phyloP scores from a whole-genome alignment of 2,797 vertebrate genomes.

The Peromyscus attwateri region DNA sequence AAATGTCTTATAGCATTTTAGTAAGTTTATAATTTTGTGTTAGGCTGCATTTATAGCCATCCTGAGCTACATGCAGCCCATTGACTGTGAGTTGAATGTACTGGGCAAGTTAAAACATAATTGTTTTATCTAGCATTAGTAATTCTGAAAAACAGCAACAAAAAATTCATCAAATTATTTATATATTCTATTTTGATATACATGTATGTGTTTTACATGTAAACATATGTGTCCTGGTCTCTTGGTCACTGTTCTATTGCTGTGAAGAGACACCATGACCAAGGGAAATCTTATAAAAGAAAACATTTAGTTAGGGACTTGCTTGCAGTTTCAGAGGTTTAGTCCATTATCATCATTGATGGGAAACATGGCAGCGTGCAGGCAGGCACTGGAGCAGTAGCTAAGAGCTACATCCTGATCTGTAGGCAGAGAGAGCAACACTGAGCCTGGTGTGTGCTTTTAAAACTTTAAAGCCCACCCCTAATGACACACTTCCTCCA shows the following conservation, averaged over 20 bases:
- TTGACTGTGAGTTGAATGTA: neutral
- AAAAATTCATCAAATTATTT: neutral
- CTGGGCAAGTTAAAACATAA: neutral
- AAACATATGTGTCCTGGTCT: neutral
- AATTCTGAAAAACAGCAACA: slow-evolving; percentile 35
- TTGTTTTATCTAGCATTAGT: neutral
- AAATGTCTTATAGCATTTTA: neutral
- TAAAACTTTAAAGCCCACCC: neutral
- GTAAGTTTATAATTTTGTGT: neutral
- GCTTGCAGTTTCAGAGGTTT: neutral
- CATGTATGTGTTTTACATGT: neutral
- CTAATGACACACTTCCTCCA: neutral
- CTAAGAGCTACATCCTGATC: neutral
- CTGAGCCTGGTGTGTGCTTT: neutral
- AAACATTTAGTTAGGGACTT: neutral
- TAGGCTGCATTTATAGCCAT: neutral
- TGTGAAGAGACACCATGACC: neutral
- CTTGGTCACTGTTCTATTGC: neutral
- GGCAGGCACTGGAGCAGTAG: neutral
- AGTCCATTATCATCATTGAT: neutral
- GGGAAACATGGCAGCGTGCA: neutral
- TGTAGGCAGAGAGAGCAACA: neutral
- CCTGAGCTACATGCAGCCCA: neutral
- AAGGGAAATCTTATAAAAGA: neutral
- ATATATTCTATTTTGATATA: slow-evolving; percentile 20